phyloP scores from a whole-genome alignment of 2,797 vertebrate genomes.

The Knipowitschia caucasica region DNA sequence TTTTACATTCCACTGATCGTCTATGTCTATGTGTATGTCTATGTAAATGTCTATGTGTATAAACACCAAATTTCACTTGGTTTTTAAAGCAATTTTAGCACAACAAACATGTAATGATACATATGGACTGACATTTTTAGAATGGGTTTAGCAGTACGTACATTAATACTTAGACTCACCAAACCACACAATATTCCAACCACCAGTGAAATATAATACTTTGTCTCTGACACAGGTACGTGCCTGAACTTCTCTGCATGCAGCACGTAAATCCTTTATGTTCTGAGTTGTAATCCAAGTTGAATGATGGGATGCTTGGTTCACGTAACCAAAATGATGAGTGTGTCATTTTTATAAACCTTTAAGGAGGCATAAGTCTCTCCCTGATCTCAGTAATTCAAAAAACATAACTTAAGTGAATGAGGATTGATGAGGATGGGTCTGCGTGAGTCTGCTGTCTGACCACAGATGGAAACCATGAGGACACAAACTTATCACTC shows the following conservation, averaged over 20 bases:
- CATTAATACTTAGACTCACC: slow-evolving; percentile 8
- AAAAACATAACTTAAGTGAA: slow-evolving; percentile 39
- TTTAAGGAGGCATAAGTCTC: slow-evolving; percentile 22
- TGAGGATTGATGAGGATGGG: slow-evolving; percentile 43
- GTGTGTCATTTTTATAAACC: slow-evolving; percentile 30
- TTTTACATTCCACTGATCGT: too few relatives aligned
- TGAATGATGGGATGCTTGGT: slow-evolving; percentile 30
- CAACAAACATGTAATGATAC: background rate
- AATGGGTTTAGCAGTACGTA: slow-evolving; percentile 1
- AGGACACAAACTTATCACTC: slow-evolving; percentile 27
- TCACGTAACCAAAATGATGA: slow-evolving; percentile 27
- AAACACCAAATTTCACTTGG: too few relatives aligned
- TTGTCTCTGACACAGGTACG: slow-evolving; percentile 14
- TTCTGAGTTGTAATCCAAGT: slow-evolving; percentile 20
- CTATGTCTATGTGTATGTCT: too few relatives aligned
- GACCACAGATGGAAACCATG: slow-evolving; percentile 39
- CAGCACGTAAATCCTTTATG: slow-evolving; percentile 14
- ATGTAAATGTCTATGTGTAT: too few relatives aligned
- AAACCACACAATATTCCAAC: slow-evolving; percentile 16
- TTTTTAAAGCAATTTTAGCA: too few relatives aligned
- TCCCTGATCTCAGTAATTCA: slow-evolving; percentile 35
- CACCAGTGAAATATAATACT: slow-evolving; percentile 29
- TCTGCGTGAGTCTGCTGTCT: slow-evolving; percentile 25
- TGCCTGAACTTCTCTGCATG: slow-evolving; percentile 10
- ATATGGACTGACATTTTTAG: slow-evolving; percentile 13